phyloP scores from a whole-genome alignment of 2,113 vertebrate species.

The Chamaetylas fuelleborni region DNA sequence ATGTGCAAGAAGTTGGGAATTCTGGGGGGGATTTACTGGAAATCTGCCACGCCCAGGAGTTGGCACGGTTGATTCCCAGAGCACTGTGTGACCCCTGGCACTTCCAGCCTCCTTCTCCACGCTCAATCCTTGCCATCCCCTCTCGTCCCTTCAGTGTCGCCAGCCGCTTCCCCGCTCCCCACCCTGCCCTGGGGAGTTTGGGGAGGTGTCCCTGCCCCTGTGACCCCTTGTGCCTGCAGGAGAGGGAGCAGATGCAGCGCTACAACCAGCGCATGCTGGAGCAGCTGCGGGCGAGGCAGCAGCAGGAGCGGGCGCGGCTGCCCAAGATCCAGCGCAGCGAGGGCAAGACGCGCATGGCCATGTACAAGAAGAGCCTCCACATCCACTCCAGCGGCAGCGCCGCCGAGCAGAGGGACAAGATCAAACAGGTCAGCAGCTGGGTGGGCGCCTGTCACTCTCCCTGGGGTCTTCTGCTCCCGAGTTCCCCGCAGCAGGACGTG shows the following conservation, averaged over 20 bases:
- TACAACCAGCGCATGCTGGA: constrained; percentile 96
- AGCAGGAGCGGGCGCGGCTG: constrained; percentile 88
- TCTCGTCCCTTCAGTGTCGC: background rate
- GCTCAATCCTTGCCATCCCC: background rate
- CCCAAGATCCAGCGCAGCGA: constrained; percentile 94
- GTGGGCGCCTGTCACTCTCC: too few relatives aligned
- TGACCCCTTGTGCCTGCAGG: constrained; percentile 67
- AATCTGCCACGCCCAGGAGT: background rate
- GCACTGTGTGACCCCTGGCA: background rate
- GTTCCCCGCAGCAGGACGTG: too few relatives aligned
- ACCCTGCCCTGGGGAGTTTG: too few relatives aligned
- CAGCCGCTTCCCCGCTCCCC: background rate
- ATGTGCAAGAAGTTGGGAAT: background rate
- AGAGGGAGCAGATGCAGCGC: constrained; percentile 94
- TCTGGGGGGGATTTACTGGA: background rate
- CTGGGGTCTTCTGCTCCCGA: too few relatives aligned
- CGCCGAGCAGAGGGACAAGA: constrained; percentile 86
- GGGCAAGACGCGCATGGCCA: constrained; percentile 94
- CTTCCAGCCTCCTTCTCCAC: background rate
- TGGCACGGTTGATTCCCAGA: background rate
- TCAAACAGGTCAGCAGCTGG: constrained; percentile 84
- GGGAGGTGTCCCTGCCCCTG: background rate
- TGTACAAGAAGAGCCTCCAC: constrained; percentile 98
- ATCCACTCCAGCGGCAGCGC: constrained; percentile 82
- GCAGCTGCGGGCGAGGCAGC: constrained; percentile 83